phyloP scores from a whole-genome alignment of 2,797 vertebrate genomes.

The Helarctos malayanus region DNA sequence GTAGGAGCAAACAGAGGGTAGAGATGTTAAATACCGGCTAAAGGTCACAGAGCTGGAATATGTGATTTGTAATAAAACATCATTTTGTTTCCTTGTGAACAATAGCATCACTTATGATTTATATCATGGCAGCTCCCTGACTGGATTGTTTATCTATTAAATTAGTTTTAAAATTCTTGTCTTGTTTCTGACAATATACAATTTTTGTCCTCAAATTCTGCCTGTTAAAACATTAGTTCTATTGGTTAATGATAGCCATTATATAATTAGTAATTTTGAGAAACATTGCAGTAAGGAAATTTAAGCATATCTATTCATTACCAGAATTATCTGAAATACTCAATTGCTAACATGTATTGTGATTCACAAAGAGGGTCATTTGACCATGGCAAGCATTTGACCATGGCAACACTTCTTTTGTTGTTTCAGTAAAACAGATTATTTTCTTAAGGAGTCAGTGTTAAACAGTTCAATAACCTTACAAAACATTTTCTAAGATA shows the following conservation, averaged over 20 bases:
- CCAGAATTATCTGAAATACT: neutral
- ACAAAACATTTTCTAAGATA: neutral
- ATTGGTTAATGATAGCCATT: neutral
- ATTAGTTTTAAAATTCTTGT: constrained; percentile 47
- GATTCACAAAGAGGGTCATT: neutral
- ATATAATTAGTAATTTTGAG: neutral
- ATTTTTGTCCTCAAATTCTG: neutral
- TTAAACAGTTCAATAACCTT: neutral
- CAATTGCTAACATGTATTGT: neutral
- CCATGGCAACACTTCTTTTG: accelerated
- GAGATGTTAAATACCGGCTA: neutral
- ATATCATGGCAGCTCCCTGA: neutral
- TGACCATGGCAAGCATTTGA: neutral
- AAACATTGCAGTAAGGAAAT: neutral
- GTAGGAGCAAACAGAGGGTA: neutral
- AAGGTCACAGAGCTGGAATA: neutral
- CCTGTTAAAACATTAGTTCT: neutral
- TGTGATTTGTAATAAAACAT: neutral
- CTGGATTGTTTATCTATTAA: constrained; percentile 11
- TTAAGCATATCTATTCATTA: neutral
- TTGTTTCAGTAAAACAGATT: neutral
- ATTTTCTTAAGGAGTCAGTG: neutral
- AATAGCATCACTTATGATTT: constrained; percentile 35
- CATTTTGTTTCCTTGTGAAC: constrained; percentile 23
- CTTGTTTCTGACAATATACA: neutral